Base-by-base conservation (phyloP, 2,797 vertebrate genomes). In the Pseudochirops cupreus region DNA sequence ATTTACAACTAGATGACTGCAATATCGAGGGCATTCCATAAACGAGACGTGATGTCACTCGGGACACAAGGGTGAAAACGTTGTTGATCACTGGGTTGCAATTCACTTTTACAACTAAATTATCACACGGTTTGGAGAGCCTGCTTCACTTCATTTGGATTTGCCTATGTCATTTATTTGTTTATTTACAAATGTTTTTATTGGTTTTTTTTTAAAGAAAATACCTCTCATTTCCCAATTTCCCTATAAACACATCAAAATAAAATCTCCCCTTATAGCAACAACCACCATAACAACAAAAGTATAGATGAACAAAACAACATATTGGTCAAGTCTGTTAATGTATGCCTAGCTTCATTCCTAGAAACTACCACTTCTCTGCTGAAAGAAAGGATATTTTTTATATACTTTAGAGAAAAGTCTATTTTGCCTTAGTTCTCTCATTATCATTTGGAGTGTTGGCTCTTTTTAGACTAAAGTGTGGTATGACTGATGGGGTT, bases 1-100 rank as follows among this genome's bases (percentile, higher is more conserved):
- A 98, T 98, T 98, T 98, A 97, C 92, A 98, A 82, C 56, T 13
- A 92, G 96, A 94, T 98, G 97, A 97, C 97, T 98, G 96, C 97
- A 97, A 11, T 98, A 98, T 98, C 97, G 97, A 97, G 92, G 94
- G 95, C 92, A 98, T 98, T 99, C 98, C 97, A 56, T 97, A 98
- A 98, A 98, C 98, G 97, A 98, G 97, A 97, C 94, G 95, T 95
- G 97, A 98, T 95, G 96, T 57, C 97, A 59, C 97, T 96, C 94
- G 97, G 96, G 97, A 98, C 74, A 57, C 59, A 90, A 3, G 95
- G 93, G 96, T 97, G 92, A 96, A 95, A 95, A 97, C 58, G 54
- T 29, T 12, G 1, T 92, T 95, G 92, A 94, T 95, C 93, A 28
- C 92, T 94, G 87, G 90, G 94, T 28, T 97, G 87, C 90, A 96